Percentiles rank a stretch among this genome's conserved stretches.
Evolutionary conservation across 2,797 vertebrate genomes (phyloP).

Genomic region (Sebastes vulpes): DNA sequence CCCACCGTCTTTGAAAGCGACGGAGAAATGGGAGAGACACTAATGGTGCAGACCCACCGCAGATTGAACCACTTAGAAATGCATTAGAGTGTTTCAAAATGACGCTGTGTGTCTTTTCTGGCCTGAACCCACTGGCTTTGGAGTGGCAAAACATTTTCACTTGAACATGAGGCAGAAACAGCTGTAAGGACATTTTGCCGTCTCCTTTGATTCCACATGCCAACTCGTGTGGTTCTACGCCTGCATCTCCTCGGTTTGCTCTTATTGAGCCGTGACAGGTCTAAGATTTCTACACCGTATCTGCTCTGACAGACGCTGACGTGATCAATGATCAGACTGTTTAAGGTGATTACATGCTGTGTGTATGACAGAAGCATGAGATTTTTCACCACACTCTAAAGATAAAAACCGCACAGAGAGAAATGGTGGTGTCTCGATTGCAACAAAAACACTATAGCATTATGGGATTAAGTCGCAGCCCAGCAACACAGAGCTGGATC

Average conservation of each 20-base stretch:
- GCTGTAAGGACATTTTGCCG: conserved; percentile 20
- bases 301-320: conserved; percentile 14
- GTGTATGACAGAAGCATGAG: conserved; percentile 3
- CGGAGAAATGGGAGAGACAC: conserved; percentile 43
- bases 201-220: background rate
- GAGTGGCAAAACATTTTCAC: conserved; percentile 36
- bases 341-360: conserved; percentile 29
- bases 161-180: conserved; percentile 17
- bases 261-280: conserved; percentile 12
- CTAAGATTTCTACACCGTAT: conserved; percentile 3
- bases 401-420: conserved; percentile 30
- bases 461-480: conserved; percentile 74
- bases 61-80: conserved; percentile 73
- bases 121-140: conserved; percentile 20
- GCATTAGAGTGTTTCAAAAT: conserved; percentile 64
- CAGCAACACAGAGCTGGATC: conserved; percentile 66
- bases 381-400: conserved; percentile 26
- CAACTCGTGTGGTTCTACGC: background rate
- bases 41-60: conserved; percentile 59
- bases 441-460: conserved; percentile 59
- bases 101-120: conserved; percentile 21
- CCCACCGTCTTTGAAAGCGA: conserved; percentile 56
- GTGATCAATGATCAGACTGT: conserved; percentile 20
- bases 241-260: background rate
- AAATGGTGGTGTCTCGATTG: conserved; percentile 43